Evolutionary conservation across 2,888 invertebrate genomes (phyloP).

Genomic region (Latrodectus elegans): DNA sequence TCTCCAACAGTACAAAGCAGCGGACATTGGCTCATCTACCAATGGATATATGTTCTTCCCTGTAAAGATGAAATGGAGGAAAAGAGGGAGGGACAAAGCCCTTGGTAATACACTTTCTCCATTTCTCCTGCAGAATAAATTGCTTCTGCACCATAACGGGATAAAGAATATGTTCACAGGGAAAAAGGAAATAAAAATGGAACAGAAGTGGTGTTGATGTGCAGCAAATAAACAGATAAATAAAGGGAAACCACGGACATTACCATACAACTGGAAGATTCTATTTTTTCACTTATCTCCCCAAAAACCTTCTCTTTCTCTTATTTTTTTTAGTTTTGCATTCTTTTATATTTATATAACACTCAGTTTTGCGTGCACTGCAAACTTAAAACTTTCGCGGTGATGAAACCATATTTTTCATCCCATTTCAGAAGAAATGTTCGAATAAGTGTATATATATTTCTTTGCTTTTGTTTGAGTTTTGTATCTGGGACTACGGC

Average conservation of each 20-base stretch:
- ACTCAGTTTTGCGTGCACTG: constrained; percentile 62
- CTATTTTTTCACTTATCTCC: constrained; percentile 66
- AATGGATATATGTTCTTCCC: constrained; percentile 37
- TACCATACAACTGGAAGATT: constrained; percentile 65
- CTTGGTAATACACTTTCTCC: constrained; percentile 67
- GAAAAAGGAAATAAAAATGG: constrained; percentile 42
- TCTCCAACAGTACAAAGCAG: background rate
- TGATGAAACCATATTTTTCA: constrained; percentile 67
- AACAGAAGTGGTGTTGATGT: constrained; percentile 61
- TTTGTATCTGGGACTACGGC: constrained; percentile 43
- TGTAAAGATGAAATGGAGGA: constrained; percentile 56
- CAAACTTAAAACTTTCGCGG: constrained; percentile 64
- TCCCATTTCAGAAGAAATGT: constrained; percentile 36
- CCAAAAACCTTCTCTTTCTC: constrained; percentile 18
- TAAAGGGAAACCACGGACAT: constrained; percentile 66
- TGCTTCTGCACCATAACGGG: constrained; percentile 64
- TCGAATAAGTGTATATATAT: constrained; percentile 11
- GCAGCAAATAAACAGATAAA: constrained; percentile 66
- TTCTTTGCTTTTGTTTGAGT: constrained; percentile 26
- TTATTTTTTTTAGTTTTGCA: constrained; percentile 17
- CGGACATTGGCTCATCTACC: constrained; percentile 61
- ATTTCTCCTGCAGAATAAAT: constrained; percentile 62
- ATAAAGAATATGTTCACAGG: constrained; percentile 63
- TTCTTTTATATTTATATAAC: constrained; percentile 44
- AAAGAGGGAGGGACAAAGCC: constrained; percentile 27